Base-by-base conservation (phyloP, 2,888 invertebrate genomes). In the Leptogaster cylindrica region DNA sequence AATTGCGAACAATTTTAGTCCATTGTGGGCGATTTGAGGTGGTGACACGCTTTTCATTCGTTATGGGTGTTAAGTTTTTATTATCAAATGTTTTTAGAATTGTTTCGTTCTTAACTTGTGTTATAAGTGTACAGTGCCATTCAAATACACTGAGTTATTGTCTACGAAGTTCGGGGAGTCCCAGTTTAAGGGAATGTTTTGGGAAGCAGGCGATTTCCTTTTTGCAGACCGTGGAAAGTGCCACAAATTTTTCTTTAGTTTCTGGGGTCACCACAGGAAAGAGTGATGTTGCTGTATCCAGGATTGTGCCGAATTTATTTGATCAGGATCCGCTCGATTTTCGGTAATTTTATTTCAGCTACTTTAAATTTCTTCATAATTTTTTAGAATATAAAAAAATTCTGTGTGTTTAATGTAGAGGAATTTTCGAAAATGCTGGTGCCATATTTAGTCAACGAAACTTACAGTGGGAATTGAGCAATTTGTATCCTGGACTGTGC, bases 281-380 rank as follows among this genome's bases (percentile, higher is more conserved):
- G 74, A 87, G 88, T 74, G 87, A 87, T 23, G 77, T 75, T 6
- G 85, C 87, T 65, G 84, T 87, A 52, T 85, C 86, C 10, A 84
- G 91, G 61, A 87, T 89, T 68, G 82, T 88, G 68, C 83, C 87
- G 55, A 88, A 87, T 76, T 86, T 88, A 70, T 82, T 88, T 71
- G 89, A 90, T 73, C 88, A 88, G 70, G 89, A 91, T 81, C 90
- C 91, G 0, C 85, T 87, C 75, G 88, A 90, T 81, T 88, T 90
- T 69, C 85, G 89, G 84, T 89, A 84, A 75, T n/a, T n/a, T n/a
- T n/a, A n/a, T n/a, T n/a, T n/a, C n/a, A n/a, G n/a, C n/a, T n/a
- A n/a, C n/a, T n/a, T n/a, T n/a, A n/a, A n/a, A n/a, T n/a, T n/a
- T n/a, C n/a, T n/a, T n/a, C n/a, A n/a, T n/a, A n/a, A n/a, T n/a